Evolutionary conservation across 2,113 vertebrate species (phyloP).

Genomic region (Ranitomeya imitator): DNA sequence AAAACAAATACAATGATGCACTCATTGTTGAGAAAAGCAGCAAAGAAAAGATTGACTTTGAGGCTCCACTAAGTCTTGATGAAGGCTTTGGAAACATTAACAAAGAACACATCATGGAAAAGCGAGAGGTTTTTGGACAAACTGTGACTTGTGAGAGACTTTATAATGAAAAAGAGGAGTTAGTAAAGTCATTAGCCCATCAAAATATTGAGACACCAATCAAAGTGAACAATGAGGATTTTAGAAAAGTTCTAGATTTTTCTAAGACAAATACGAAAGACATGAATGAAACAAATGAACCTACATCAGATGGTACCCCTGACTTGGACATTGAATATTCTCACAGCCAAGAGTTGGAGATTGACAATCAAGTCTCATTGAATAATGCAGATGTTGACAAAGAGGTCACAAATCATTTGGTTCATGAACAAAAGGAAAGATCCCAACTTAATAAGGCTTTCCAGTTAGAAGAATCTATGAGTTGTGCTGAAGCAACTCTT

Average conservation of each 20-base stretch:
- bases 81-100: background rate
- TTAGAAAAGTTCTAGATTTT: background rate
- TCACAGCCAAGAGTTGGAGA: background rate
- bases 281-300: background rate
- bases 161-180: background rate
- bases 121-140: background rate
- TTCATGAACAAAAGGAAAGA: background rate
- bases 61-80: background rate
- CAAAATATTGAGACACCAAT: background rate
- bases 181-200: background rate
- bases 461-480: background rate
- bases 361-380: background rate
- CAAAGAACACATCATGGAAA: background rate
- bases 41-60: background rate
- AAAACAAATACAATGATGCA: background rate
- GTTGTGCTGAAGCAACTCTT: background rate
- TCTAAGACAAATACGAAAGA: background rate
- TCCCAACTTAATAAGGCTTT: background rate
- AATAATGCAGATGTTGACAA: background rate
- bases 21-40: background rate
- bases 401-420: background rate
- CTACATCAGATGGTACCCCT: background rate
- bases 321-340: background rate
- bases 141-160: background rate
- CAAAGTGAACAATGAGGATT: background rate